Evolutionary conservation across 1,140 invertebrate species (phyloP).

Genomic region (Phenacoccus solenopsis): DNA sequence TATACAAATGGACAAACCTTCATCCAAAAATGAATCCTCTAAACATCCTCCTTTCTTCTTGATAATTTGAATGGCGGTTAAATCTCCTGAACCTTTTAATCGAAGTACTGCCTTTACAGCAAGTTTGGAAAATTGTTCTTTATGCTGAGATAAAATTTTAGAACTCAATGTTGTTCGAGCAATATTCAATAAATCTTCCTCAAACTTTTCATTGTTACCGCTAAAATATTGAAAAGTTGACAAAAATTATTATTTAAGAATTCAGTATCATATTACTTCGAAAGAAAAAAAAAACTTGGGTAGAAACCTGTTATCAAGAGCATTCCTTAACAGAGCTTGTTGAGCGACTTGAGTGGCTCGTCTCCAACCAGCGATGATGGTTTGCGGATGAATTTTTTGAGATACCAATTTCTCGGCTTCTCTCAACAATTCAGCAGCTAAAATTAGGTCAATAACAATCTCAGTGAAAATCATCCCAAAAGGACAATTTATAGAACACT

Average conservation of each 20-base stretch:
- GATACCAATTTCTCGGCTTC: slow-evolving; percentile 91
- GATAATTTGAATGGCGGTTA: slow-evolving; percentile 95
- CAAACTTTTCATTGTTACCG: slow-evolving; percentile 57
- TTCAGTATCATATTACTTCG: background rate
- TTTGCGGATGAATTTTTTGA: slow-evolving; percentile 96
- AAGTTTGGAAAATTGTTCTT: slow-evolving; percentile 90
- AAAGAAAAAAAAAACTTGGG: slow-evolving; percentile 22
- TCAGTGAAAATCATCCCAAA: too few species aligned
- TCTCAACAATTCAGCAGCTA: slow-evolving; percentile 83
- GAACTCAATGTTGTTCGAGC: slow-evolving; percentile 95
- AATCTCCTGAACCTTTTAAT: slow-evolving; percentile 87
- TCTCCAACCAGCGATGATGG: slow-evolving; percentile 91
- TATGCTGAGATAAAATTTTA: slow-evolving; percentile 95
- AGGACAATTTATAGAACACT: too few species aligned
- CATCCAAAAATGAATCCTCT: slow-evolving; percentile 92
- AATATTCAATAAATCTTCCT: slow-evolving; percentile 88
- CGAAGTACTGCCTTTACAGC: slow-evolving; percentile 90
- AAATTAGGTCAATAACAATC: slow-evolving; percentile 20
- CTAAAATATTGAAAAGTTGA: background rate
- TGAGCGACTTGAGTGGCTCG: slow-evolving; percentile 70
- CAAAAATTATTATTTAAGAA: too few species aligned
- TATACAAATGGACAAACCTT: slow-evolving; percentile 59
- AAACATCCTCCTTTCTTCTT: slow-evolving; percentile 89
- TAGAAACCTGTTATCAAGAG: slow-evolving; percentile 64
- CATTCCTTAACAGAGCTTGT: slow-evolving; percentile 60